Percentiles rank a stretch among this genome's conserved stretches.
Conservation (phyloP, 2,797 vertebrate genomes). For the Threskiornis aethiopicus region DNA sequence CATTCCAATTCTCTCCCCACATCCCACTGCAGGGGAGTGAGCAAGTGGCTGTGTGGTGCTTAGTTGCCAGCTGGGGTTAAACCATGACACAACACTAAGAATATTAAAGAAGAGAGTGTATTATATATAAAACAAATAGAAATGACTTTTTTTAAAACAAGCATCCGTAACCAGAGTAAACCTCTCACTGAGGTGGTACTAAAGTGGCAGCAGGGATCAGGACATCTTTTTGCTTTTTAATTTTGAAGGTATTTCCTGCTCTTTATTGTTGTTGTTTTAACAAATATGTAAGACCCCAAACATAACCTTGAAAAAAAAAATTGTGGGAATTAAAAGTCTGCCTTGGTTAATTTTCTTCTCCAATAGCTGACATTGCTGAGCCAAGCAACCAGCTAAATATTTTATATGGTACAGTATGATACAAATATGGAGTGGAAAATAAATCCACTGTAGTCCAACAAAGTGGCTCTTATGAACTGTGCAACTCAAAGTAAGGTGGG, state of each 20-base stretch:
- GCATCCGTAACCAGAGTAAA: neutral
- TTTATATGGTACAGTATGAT: neutral
- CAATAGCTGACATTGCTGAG: neutral
- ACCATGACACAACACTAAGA: accelerated
- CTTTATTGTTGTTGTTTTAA: neutral
- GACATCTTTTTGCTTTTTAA: neutral
- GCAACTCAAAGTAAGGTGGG: accelerated
- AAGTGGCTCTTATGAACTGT: neutral
- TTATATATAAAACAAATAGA: neutral
- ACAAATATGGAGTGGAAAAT: neutral
- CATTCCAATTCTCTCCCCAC: accelerated
- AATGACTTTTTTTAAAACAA: neutral
- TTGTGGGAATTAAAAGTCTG: neutral
- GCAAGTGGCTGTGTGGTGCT: accelerated
- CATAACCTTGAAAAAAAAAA: neutral
- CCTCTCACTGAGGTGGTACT: neutral
- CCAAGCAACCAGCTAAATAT: neutral
- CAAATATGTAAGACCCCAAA: neutral
- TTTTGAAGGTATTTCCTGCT: neutral
- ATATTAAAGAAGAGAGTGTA: neutral
- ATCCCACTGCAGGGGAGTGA: accelerated
- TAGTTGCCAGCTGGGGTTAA: neutral
- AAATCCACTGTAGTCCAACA: neutral
- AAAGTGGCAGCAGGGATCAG: neutral
- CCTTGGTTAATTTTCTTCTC: neutral